Evolutionary conservation across 2,113 vertebrate species (phyloP).

Genomic region (Perca schrenkii): DNA sequence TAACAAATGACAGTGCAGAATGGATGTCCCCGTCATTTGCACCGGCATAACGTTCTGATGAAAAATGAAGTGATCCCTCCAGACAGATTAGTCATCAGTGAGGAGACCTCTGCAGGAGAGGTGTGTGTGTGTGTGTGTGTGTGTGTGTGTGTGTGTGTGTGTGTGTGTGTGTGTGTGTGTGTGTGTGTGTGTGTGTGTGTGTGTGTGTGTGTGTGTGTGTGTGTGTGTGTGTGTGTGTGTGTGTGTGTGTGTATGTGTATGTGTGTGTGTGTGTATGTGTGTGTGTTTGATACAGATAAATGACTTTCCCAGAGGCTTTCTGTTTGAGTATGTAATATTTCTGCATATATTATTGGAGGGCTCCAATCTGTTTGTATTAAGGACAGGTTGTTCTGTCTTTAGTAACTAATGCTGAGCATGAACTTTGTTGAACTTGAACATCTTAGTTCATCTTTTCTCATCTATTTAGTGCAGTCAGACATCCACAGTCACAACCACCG

Average conservation of each 20-base stretch:
- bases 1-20: conserved; percentile 71
- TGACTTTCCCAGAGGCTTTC: conserved; percentile 46
- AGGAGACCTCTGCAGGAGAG: conserved; percentile 62
- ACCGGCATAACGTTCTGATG: conserved; percentile 74
- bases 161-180: conserved; percentile 9
- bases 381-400: conserved; percentile 46
- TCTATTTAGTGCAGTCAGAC: conserved; percentile 27
- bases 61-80: conserved; percentile 81
- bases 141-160: conserved; percentile 15
- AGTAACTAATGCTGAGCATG: conserved; percentile 40
- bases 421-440: conserved; percentile 51
- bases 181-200: neutral
- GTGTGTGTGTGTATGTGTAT: conserved; percentile 5
- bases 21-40: conserved; percentile 79
- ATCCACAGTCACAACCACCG: conserved; percentile 2
- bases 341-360: conserved; percentile 60
- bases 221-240: conserved; percentile 12
- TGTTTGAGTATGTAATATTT: conserved; percentile 70
- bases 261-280: neutral
- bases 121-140: neutral
- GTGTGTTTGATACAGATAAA: conserved; percentile 50
- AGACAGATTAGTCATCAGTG: conserved; percentile 77
- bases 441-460: conserved; percentile 37
- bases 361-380: conserved; percentile 41
- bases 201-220: neutral